Conservation (phyloP, 2,888 invertebrate genomes). For the Gnatocerus cornutus region DNA sequence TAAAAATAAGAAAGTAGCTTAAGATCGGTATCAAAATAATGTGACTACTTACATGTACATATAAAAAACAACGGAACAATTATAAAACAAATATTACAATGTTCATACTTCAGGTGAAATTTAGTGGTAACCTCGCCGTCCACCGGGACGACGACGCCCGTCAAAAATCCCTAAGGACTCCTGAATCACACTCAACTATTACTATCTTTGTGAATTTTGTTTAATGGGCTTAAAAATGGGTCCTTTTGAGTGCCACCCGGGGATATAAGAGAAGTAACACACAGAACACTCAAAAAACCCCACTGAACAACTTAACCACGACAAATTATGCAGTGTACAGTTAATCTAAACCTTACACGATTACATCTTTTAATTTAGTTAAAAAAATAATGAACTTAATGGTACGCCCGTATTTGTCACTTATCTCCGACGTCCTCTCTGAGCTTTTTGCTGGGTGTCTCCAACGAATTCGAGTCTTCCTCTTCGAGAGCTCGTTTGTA, state of each 20-base stretch:
- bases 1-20: slow-evolving; percentile 45
- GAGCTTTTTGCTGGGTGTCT: slow-evolving; percentile 73
- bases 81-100: slow-evolving; percentile 47
- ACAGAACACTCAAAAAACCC: slow-evolving; percentile 46
- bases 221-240: slow-evolving; percentile 43
- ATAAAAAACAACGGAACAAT: slow-evolving; percentile 57
- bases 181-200: slow-evolving; percentile 45
- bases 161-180: slow-evolving; percentile 18
- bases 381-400: slow-evolving; percentile 58
- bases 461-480: slow-evolving; percentile 70
- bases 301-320: slow-evolving; percentile 44
- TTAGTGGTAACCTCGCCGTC: slow-evolving; percentile 62
- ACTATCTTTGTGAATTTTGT: slow-evolving; percentile 43
- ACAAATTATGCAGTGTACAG: slow-evolving; percentile 51
- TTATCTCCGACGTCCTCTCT: slow-evolving; percentile 71
- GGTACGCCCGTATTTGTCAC: slow-evolving; percentile 71
- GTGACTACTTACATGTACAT: slow-evolving; percentile 58
- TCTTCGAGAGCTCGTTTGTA: slow-evolving; percentile 65
- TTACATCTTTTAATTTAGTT: slow-evolving; percentile 56
- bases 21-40: slow-evolving; percentile 63
- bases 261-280: slow-evolving; percentile 36
- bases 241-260: slow-evolving; percentile 37
- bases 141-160: slow-evolving; percentile 51
- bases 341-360: slow-evolving; percentile 59
- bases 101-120: slow-evolving; percentile 41